Percentiles rank a stretch among this genome's conserved stretches.
Conservation (phyloP, 64 coral and sea anemone species). For the Stichodactyla helianthus region DNA sequence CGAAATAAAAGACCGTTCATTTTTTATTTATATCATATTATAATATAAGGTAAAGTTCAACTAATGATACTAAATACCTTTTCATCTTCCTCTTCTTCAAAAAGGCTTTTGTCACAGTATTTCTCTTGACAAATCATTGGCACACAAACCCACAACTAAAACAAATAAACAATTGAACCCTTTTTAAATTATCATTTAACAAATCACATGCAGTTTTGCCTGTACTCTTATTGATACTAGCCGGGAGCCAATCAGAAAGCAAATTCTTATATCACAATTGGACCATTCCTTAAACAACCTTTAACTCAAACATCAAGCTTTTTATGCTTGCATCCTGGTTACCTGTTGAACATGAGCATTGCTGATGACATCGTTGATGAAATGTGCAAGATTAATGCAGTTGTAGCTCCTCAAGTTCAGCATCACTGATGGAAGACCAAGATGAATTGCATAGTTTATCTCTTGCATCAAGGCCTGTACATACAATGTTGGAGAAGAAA, state of each 20-base stretch:
- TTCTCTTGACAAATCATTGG: slow-evolving; percentile 73
- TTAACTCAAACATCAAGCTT: no score
- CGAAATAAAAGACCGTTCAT: no score
- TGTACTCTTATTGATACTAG: no score
- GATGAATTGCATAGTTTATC: slow-evolving; percentile 80
- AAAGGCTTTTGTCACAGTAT: slow-evolving; percentile 61
- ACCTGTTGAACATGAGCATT: slow-evolving; percentile 94
- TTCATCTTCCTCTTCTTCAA: slow-evolving; percentile 65
- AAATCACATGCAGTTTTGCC: no score
- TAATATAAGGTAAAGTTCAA: no score
- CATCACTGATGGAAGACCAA: slow-evolving; percentile 88
- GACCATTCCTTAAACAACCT: no score
- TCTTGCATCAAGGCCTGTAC: slow-evolving; percentile 82
- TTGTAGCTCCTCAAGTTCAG: slow-evolving; percentile 67
- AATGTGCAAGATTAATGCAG: slow-evolving; percentile 74
- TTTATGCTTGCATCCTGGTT: neutral
- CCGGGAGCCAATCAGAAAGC: no score
- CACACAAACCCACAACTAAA: slow-evolving; percentile 80
- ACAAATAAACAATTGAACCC: neutral
- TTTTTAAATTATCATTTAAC: neutral
- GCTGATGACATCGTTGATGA: slow-evolving; percentile 67
- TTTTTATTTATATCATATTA: no score
- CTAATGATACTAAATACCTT: neutral
- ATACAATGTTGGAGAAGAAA: neutral
- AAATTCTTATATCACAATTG: no score